Evolutionary conservation across 1,140 invertebrate genomes (phyloP).

Genomic region (Psix sp.): DNA sequence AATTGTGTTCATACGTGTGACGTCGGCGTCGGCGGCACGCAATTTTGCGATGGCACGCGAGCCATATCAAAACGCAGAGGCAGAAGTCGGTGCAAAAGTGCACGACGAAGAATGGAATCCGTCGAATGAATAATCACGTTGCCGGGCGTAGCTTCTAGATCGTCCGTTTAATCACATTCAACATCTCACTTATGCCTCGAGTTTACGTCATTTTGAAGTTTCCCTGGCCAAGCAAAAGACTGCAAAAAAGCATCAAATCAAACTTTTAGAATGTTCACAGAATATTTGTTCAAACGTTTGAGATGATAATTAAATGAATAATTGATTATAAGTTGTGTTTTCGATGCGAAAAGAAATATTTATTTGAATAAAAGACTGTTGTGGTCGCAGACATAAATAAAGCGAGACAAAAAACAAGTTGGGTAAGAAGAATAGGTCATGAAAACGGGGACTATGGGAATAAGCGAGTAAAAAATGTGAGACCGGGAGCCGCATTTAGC

Average conservation of each 20-base stretch:
- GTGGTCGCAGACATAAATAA: not conserved
- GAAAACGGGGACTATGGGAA: constrained; percentile 40
- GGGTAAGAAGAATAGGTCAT: constrained; percentile 31
- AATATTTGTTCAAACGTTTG: too few species aligned
- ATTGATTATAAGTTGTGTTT: too few species aligned
- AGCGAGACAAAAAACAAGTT: not conserved
- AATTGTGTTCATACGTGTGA: too few species aligned
- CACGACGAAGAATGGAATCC: constrained; percentile 46
- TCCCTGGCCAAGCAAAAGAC: too few species aligned
- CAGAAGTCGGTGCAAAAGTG: constrained; percentile 16
- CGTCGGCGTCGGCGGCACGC: constrained; percentile 3
- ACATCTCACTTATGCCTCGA: too few species aligned
- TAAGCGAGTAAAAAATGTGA: constrained; percentile 26
- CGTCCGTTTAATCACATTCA: too few species aligned
- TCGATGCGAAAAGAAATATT: not conserved
- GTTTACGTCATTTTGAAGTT: too few species aligned
- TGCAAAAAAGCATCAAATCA: too few species aligned
- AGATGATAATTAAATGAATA: too few species aligned
- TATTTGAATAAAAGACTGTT: not conserved
- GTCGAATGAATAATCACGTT: constrained; percentile 59
- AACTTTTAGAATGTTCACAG: too few species aligned
- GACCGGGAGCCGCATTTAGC: constrained; percentile 63
- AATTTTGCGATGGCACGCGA: constrained; percentile 32
- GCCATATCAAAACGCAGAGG: constrained; percentile 21
- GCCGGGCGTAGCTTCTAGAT: constrained; percentile 36